Conservation (phyloP, 2,113 vertebrate species). For the Lamprotornis superbus region DNA sequence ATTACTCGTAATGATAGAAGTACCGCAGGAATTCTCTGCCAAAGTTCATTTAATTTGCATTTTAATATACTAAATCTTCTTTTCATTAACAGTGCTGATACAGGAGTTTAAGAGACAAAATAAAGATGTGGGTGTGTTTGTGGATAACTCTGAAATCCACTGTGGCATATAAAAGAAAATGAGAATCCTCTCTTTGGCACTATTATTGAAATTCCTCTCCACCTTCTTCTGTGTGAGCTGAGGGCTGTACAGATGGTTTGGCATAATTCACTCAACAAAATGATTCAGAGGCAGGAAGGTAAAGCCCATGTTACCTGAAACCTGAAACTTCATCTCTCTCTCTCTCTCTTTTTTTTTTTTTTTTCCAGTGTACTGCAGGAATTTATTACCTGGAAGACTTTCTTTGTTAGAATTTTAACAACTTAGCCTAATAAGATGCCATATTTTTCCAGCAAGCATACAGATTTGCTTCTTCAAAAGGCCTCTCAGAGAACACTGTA, state of each 20-base stretch:
- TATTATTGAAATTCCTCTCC: neutral
- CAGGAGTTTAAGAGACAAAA: neutral
- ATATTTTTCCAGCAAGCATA: neutral
- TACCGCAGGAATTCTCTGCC: neutral
- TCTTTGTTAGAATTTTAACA: neutral
- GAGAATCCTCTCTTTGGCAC: neutral
- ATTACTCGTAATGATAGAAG: neutral
- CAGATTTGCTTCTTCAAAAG: neutral
- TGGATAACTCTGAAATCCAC: constrained; percentile 21
- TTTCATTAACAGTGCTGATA: constrained; percentile 9
- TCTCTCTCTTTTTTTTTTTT: neutral
- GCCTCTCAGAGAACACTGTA: neutral
- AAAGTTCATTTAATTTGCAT: constrained; percentile 36
- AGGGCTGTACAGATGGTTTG: neutral
- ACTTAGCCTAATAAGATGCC: neutral
- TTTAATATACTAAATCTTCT: constrained; percentile 20
- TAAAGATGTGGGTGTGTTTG: constrained; percentile 11
- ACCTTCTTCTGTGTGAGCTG: neutral
- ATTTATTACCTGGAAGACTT: neutral
- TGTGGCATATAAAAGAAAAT: constrained; percentile 22
- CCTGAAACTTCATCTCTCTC: neutral
- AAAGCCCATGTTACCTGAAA: neutral
- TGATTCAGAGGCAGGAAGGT: neutral
- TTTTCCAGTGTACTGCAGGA: neutral
- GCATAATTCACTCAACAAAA: neutral